Conservation (phyloP, 2,888 invertebrate species). For the Drosophila phalerata region DNA sequence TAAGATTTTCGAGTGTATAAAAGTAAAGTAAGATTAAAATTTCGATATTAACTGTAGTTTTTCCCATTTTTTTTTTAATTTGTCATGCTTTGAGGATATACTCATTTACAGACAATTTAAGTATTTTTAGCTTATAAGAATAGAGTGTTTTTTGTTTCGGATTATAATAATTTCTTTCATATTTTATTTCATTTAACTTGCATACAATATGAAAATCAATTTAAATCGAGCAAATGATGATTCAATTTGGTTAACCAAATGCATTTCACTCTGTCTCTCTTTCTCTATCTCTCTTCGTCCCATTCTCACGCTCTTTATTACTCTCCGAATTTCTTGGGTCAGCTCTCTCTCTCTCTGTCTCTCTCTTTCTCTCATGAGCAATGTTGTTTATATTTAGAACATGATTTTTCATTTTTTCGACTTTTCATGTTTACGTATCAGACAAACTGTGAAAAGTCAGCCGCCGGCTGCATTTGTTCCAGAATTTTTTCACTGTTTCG, state of each 20-base stretch:
- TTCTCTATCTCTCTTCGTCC: constrained; percentile 4
- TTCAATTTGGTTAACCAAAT: constrained; percentile 33
- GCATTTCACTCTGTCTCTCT: constrained; percentile 42
- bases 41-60: background rate
- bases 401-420: constrained; percentile 75
- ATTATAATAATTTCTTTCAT: background rate
- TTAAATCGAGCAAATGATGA: constrained; percentile 57
- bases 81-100: too few species aligned
- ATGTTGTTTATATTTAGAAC: constrained; percentile 73
- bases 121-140: background rate
- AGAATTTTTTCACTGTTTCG: constrained; percentile 57
- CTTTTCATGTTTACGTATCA: constrained; percentile 72
- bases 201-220: constrained; percentile 52
- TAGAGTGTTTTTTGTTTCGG: background rate
- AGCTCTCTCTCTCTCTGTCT: background rate
- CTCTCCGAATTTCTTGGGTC: constrained; percentile 4
- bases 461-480: constrained; percentile 77
- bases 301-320: constrained; percentile 11
- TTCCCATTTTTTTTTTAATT: background rate
- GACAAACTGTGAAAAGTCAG: constrained; percentile 62
- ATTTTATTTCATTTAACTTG: constrained; percentile 17
- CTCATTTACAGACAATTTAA: too few species aligned
- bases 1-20: too few species aligned
- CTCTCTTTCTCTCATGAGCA: constrained; percentile 27
- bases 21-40: background rate